These are phyloP conservation scores for Pseudomyrmex cubaensis DNA, from an alignment of 1,140 invertebrate species.

Conservation along the genomic window DNA sequence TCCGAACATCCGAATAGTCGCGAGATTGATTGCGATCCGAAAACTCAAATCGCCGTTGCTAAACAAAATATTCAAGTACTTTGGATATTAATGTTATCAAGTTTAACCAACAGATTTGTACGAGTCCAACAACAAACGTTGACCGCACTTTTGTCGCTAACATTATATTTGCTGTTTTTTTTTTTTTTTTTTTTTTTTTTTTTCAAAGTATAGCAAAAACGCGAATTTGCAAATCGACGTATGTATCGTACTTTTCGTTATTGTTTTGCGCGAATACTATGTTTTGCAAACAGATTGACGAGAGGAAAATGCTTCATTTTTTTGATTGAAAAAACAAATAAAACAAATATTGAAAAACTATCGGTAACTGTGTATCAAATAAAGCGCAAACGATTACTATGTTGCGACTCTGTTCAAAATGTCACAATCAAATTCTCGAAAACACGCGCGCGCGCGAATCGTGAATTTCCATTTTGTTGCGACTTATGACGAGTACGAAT, in stretches of 20 bases:
- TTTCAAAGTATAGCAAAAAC: too few species aligned
- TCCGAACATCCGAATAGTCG: too few species aligned
- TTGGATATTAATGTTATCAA: too few species aligned
- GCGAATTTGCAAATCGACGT: background rate
- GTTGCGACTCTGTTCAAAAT: too few species aligned
- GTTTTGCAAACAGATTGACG: background rate
- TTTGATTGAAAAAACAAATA: constrained; percentile 3
- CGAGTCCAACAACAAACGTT: too few species aligned
- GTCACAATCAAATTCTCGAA: background rate
- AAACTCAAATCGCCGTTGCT: too few species aligned
- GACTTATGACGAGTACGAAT: background rate
- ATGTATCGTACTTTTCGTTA: background rate
- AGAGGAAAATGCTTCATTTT: background rate
- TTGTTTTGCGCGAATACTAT: background rate
- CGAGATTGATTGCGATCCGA: too few species aligned
- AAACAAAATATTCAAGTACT: too few species aligned
- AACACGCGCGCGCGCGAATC: background rate
- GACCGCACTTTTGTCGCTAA: too few species aligned
- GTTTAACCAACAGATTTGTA: too few species aligned
- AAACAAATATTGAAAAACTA: constrained; percentile 8
- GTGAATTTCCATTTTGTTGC: constrained; percentile 11
- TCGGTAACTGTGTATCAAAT: background rate
- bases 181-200: too few species aligned
- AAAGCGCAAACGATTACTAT: background rate
- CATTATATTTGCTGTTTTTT: too few species aligned